Base-by-base conservation (phyloP, 2,113 vertebrate genomes). In the Chionomys nivalis region DNA sequence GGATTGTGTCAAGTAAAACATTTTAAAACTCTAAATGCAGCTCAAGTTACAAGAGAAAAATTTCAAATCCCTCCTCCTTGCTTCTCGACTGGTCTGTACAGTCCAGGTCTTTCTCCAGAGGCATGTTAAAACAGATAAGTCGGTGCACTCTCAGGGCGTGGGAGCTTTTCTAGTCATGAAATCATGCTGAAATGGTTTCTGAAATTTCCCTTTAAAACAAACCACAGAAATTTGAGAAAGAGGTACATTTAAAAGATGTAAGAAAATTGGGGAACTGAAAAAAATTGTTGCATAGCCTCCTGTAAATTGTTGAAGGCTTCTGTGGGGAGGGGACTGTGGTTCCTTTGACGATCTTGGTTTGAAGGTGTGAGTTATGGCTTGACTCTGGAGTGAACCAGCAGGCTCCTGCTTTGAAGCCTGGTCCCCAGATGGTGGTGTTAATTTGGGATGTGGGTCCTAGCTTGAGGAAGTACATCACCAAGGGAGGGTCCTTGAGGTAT, bases 1-100 rank as follows among this genome's bases (percentile, higher is more conserved):
- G 24, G 10, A 17, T 95, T 92, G 33, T 90, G 82, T 95, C 82
- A 91, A 95, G 77, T 86, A 92, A 96, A 63, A 95, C 87, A 63
- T 81, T 97, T 81, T 93, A 36, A 88, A 94, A 92, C 76, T 94
- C 14, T 47, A 85, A 96, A n/a, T 94, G 28, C 36, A 97, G 88
- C 47, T 58, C 23, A 90, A 68, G 7, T 86, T 95, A 73, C 1
- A 95, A 91, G 75, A 91, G 4, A 83, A 90, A 88, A 94, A 63
- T 11, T 28, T 94, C 82, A 86, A 72, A 89, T 72, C 78, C 21
- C 31, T 1, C n/a, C 12, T 79, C 36, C 55, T 31, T 95, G 47
- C 61, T 24, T 63, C 58, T 2, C 76, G 68, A 70, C 23, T 87
- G 66, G 78, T 68, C 16, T 75, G 13, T 78, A 14, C 39, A 14